phyloP scores from a whole-genome alignment of 2,797 vertebrate genomes.

The Paratrypauchen microcephalus region DNA sequence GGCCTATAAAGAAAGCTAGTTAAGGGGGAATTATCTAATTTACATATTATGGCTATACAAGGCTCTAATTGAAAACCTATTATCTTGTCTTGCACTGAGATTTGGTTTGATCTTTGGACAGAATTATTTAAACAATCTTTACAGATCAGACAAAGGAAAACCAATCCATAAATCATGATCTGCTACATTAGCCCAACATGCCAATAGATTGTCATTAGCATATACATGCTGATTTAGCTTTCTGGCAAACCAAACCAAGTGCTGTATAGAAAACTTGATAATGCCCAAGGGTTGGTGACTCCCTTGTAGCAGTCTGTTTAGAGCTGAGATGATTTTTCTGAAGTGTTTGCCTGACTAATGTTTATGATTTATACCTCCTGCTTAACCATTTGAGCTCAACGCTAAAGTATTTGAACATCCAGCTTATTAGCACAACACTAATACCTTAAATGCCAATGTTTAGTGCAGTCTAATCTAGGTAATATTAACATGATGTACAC shows the following conservation, averaged over 20 bases:
- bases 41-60: not conserved
- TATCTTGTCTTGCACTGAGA: not conserved
- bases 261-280: not conserved
- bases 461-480: slow-evolving; percentile 25
- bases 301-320: slow-evolving; percentile 34
- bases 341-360: slow-evolving; percentile 42
- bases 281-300: not conserved
- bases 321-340: slow-evolving; percentile 25
- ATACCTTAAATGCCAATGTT: slow-evolving; percentile 41
- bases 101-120: not conserved
- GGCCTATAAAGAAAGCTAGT: not conserved
- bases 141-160: not conserved
- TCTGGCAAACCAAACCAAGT: not conserved
- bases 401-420: slow-evolving; percentile 43
- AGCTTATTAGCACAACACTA: slow-evolving; percentile 27
- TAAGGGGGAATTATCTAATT: not conserved
- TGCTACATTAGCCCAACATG: not conserved
- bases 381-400: slow-evolving; percentile 19
- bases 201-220: not conserved
- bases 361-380: slow-evolving; percentile 33
- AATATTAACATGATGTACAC: slow-evolving; percentile 55
- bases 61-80: not conserved
- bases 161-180: not conserved
- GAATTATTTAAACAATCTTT: not conserved
- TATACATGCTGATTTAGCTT: not conserved